Evolutionary conservation across 2,797 vertebrate genomes (phyloP).

Genomic region (Schizothorax lantsangensis): DNA sequence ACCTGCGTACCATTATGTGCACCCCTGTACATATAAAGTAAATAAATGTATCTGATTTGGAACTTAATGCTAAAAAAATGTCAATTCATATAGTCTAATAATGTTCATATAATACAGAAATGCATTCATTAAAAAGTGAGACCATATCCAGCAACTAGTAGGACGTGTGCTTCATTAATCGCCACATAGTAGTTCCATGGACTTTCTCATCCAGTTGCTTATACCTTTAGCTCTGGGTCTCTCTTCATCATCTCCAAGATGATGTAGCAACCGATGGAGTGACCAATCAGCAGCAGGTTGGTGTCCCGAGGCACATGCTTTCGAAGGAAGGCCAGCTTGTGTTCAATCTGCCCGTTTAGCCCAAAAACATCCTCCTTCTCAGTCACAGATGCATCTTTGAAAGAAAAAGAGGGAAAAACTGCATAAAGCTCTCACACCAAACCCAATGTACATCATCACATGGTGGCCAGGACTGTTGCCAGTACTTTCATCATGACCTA

Average conservation of each 20-base stretch:
- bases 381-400: constrained; percentile 77
- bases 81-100: neutral
- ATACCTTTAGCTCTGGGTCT: constrained; percentile 86
- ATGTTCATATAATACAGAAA: neutral
- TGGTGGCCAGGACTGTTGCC: neutral
- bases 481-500: constrained; percentile 19
- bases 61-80: no score
- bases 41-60: no score
- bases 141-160: neutral
- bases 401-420: constrained; percentile 31
- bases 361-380: constrained; percentile 86
- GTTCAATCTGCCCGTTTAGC: constrained; percentile 89
- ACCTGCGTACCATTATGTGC: neutral
- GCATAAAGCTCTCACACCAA: neutral
- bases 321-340: constrained; percentile 90
- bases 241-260: constrained; percentile 90
- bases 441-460: constrained; percentile 10
- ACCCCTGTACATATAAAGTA: no score
- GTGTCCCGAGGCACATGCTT: constrained; percentile 85
- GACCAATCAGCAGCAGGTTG: constrained; percentile 88
- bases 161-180: neutral
- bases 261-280: constrained; percentile 93
- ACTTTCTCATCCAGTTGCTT: neutral
- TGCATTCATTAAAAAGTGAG: neutral
- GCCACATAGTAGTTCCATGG: neutral